Base-by-base conservation (phyloP, 2,888 invertebrate species). In the Spicauda simplicius region DNA sequence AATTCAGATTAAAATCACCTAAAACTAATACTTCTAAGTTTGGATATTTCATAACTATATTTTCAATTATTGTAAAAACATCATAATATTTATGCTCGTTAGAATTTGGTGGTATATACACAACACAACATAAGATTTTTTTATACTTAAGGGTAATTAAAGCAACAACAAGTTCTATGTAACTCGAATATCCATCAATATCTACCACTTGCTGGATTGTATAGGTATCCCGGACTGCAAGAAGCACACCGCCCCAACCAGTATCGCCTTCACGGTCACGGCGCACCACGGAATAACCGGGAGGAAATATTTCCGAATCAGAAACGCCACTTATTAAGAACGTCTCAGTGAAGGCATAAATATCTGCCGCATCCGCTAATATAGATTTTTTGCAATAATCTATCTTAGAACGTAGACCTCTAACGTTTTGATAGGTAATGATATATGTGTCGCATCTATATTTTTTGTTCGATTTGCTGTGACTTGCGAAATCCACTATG, bases 281-380 rank as follows among this genome's bases (percentile, higher is more conserved):
- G 1, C 61, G 53, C 2, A 52, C 12, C 2, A 61, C 52, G 7
- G 7, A 19, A 19, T 61, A 61, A 5, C 61, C 61, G 6, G 61
- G 10, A 5, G 61, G 61, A 53, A 61, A 61, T n/a, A 61, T 12
- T 37, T 61, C 61, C 6, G 19, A 33, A 37, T 53, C n/a, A 8
- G 0, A 19, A 4, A 61, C 19, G 2, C 52, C n/a, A 8, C 61
- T 61, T 19, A 37, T 10, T 2, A 61, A 11, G 12, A 61, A 61
- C 14, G 61, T 53, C 16, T 61, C 61, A 6, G 37, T 60, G 20
- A 60, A 52, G 12, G 60, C 60, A 60, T 18, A 52, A 5, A 60
- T 33, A 60, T 60, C 60, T 33, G 52, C 41, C 3, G 30, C 2
- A 0, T 60, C 33, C 33, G 33, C 30, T 3, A 50, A 14, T 12